Base-by-base conservation (phyloP, 2,113 vertebrate genomes). In the Bagarius yarrelli region DNA sequence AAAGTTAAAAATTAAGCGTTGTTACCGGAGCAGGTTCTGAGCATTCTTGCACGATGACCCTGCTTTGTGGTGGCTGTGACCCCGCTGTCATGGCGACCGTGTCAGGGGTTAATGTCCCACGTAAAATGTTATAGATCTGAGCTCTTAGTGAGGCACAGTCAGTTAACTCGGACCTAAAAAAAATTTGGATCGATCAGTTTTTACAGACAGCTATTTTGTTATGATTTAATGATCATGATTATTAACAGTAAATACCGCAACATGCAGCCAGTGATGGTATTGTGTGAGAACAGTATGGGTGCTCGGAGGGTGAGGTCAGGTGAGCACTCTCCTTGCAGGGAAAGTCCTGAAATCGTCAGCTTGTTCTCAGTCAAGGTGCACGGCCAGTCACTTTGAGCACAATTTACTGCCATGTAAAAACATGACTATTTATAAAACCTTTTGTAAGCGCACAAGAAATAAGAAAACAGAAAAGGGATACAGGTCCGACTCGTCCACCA, bases 1-100 rank as follows among this genome's bases (percentile, higher is more conserved):
- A n/a, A n/a, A n/a, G n/a, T n/a, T n/a, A n/a, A n/a, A 56, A 56
- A 56, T 21, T 5, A 56, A 23, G 3, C 0, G 4, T 15, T 71
- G 52, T 83, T 70, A 93, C 91, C 87, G 89, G 52, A 63, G 67
- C 25, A 36, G 74, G 61, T 59, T 82, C 18, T 0, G 83, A 77
- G 81, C 93, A 94, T 34, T 88, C 85, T 60, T 92, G 83, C 6
- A 50, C 66, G 64, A 93, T 71, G 69, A 92, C 90, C 83, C 85
- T 85, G 0, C 89, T 87, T 91, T 90, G 92, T 71, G 87, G 83
- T 1, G 88, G 89, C 27, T 88, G 80, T 25, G 87, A 81, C 5
- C 89, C 92, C 0, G 34, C 86, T 55, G 88, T 93, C 92, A 93
- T 93, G 83, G 91, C 90, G 0, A 94, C 81, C 9, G 79, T 80